phyloP scores from a whole-genome alignment of 2,888 invertebrate genomes.

The Diaprepes abbreviatus region DNA sequence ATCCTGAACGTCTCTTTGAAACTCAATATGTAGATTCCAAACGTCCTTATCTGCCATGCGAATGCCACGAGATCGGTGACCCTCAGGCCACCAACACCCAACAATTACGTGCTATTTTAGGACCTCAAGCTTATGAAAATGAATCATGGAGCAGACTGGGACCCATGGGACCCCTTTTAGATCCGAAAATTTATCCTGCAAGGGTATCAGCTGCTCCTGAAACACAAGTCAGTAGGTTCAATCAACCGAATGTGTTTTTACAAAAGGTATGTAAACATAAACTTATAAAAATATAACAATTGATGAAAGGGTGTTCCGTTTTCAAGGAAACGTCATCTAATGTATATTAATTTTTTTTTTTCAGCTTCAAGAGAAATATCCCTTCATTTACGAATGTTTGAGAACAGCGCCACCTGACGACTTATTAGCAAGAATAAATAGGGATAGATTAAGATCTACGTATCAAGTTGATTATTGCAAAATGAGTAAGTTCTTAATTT shows the following conservation, averaged over 20 bases:
- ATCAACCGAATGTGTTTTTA: conserved; percentile 75
- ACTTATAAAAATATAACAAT: too few relatives aligned
- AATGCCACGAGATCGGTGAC: conserved; percentile 56
- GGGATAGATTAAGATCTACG: conserved; percentile 74
- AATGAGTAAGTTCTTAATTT: conserved; percentile 62
- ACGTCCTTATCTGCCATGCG: conserved; percentile 51
- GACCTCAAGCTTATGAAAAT: conserved; percentile 58
- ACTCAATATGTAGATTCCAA: conserved; percentile 65
- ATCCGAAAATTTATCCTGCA: conserved; percentile 74
- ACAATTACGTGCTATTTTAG: conserved; percentile 51
- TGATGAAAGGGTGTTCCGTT: too few relatives aligned
- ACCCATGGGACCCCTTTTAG: conserved; percentile 74
- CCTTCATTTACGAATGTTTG: conserved; percentile 75
- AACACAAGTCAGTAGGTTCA: conserved; percentile 69
- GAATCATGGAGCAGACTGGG: conserved; percentile 68
- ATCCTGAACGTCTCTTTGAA: conserved; percentile 67
- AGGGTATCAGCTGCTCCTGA: conserved; percentile 73
- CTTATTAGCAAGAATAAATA: conserved; percentile 73
- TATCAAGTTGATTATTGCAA: conserved; percentile 75
- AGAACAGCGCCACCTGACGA: conserved; percentile 73
- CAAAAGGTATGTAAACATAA: conserved; percentile 72
- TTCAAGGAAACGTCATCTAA: too few relatives aligned
- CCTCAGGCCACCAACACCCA: conserved; percentile 50
- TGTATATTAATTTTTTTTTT: conserved; percentile 40
- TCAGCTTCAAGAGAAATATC: conserved; percentile 75